phyloP scores from a whole-genome alignment of 2,888 invertebrate species.

The Archaeoteleia sp. region DNA sequence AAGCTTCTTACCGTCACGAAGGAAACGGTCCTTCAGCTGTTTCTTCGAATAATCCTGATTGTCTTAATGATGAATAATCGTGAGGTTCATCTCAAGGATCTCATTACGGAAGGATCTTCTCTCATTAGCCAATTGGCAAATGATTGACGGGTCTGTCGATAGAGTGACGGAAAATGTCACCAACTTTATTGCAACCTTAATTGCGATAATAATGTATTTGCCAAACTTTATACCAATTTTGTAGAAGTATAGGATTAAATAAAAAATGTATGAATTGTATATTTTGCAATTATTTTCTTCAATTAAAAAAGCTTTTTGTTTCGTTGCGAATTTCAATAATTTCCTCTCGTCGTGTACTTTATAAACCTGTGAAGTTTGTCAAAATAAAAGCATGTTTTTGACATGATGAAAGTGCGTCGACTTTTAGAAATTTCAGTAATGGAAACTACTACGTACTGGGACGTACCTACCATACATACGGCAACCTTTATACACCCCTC shows the following conservation, averaged over 20 bases:
- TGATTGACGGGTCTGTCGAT: slow-evolving; percentile 36
- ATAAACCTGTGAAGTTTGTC: slow-evolving; percentile 20
- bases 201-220: no score
- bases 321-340: neutral
- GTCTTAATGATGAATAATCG: slow-evolving; percentile 69
- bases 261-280: no score
- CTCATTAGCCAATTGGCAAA: slow-evolving; percentile 68
- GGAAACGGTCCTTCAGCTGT: slow-evolving; percentile 45
- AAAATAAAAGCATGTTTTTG: slow-evolving; percentile 31
- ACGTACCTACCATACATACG: slow-evolving; percentile 58
- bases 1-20: slow-evolving; percentile 48
- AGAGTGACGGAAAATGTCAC: slow-evolving; percentile 9
- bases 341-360: neutral
- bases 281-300: no score
- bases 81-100: slow-evolving; percentile 66
- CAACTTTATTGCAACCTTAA: no score
- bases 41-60: slow-evolving; percentile 62
- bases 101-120: slow-evolving; percentile 69
- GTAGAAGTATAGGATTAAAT: no score
- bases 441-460: slow-evolving; percentile 45
- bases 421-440: slow-evolving; percentile 50
- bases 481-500: slow-evolving; percentile 67
- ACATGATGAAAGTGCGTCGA: slow-evolving; percentile 39
- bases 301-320: neutral
- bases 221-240: no score